Percentiles rank a stretch among this genome's conserved stretches.
phyloP scores from a whole-genome alignment of 2,888 invertebrate genomes.

The Cetonia aurata region DNA sequence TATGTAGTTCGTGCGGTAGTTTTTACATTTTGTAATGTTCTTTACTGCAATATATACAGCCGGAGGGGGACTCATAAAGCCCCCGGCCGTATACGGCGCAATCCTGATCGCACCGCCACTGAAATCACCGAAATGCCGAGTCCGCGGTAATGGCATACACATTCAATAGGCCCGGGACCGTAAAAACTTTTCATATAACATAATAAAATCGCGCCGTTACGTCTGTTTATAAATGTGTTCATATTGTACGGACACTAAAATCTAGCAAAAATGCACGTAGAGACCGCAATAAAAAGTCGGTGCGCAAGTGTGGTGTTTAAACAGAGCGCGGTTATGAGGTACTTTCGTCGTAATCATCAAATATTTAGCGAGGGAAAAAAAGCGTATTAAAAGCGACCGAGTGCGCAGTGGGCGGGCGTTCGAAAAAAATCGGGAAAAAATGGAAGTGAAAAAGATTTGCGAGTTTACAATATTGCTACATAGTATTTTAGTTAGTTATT shows the following conservation, averaged over 20 bases:
- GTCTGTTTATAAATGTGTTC: constrained; percentile 57
- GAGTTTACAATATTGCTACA: neutral
- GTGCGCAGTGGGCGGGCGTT: neutral
- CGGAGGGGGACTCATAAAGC: constrained; percentile 64
- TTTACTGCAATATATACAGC: constrained; percentile 62
- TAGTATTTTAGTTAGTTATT: constrained; percentile 3
- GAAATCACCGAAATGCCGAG: constrained; percentile 10
- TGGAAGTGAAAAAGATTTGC: neutral
- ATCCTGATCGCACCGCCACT: constrained; percentile 37
- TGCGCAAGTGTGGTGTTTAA: constrained; percentile 41
- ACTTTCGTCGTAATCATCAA: constrained; percentile 37
- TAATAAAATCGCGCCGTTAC: constrained; percentile 58
- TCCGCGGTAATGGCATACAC: constrained; percentile 61
- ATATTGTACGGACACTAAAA: constrained; percentile 49
- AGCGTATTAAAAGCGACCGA: constrained; percentile 18
- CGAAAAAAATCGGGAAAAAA: constrained; percentile 13
- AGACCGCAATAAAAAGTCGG: constrained; percentile 16
- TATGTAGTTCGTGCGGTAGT: constrained; percentile 54
- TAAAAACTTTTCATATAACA: constrained; percentile 64
- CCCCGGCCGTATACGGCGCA: constrained; percentile 17
- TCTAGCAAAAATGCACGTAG: constrained; percentile 44
- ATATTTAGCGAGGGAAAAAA: constrained; percentile 22
- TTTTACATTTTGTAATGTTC: constrained; percentile 66
- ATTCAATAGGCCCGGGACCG: constrained; percentile 62
- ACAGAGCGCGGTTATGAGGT: constrained; percentile 45